A percentile compares a stretch with the other conserved stretches of the same genome.
These are phyloP conservation scores for Butastur rufipennis DNA, from an alignment of 2,113 vertebrate genomes.

Conservation along the genomic window DNA sequence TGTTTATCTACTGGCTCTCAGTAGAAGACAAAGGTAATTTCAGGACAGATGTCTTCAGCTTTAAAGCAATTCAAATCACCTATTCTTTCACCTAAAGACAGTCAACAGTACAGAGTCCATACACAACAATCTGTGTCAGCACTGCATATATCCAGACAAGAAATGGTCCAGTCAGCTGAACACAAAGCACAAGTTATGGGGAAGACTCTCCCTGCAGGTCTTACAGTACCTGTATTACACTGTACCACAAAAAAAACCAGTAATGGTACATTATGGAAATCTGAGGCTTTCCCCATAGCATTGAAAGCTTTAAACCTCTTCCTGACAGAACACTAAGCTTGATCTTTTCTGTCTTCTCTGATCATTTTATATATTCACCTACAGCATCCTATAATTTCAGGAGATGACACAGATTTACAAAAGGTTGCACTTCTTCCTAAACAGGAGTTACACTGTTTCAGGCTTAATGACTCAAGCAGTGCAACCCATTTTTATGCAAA, in stretches of 20 bases:
- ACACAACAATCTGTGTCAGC: neutral
- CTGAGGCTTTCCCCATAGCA: neutral
- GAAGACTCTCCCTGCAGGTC: neutral
- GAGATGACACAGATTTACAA: neutral
- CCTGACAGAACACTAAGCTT: neutral
- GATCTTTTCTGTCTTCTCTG: neutral
- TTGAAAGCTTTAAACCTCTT: neutral
- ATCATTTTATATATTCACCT: neutral
- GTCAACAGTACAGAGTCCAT: neutral
- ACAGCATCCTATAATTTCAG: neutral
- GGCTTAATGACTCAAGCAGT: neutral
- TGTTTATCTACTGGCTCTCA: neutral
- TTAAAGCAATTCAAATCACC: neutral
- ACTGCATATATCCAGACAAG: neutral
- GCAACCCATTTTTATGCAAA: neutral
- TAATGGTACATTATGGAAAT: neutral
- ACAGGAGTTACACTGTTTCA: neutral
- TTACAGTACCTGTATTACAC: neutral
- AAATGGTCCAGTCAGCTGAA: neutral
- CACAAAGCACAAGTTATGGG: neutral
- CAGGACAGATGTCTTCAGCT: neutral
- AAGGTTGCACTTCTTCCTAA: neutral
- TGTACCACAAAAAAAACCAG: neutral
- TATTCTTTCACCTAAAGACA: neutral
- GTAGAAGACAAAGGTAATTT: neutral